Evolutionary conservation across 2,797 vertebrate genomes (phyloP), one percentile per base, ranked within the genome.

Genomic region (Manis pentadactyla): DNA sequence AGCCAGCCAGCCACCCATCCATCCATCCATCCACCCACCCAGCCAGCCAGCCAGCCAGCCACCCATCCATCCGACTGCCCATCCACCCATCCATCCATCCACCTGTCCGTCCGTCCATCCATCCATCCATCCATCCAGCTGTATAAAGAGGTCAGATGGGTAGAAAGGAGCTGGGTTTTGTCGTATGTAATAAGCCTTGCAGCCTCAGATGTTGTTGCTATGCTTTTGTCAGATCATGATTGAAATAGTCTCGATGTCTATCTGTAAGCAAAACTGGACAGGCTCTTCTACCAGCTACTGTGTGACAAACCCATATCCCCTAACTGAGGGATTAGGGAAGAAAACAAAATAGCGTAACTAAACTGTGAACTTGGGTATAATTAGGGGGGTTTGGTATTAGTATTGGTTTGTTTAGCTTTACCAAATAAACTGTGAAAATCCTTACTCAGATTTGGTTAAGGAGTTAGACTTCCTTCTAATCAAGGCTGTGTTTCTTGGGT

Each of bases 361-460:
- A 51, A 57, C 15, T 37, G 5, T 71, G 55, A 89, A 71, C 66
- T 66, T 87, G 49, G 13, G n/a, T 94, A 53, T 85, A 7, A 15
- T 74, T 29, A n/a, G 27, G 18, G 19, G 8, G 14, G 1, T 39
- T 37, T 9, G 10, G 61, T 75, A 73, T 68, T 86, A 63, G 66
- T 55, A 42, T 39, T 68, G 27, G 37, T 69, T 87, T 66, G 31
- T 49, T 96, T 82, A 63, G 25, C 19, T 14, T 96, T 3, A 69
- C 37, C 57, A 83, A 93, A 74, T 39, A 49, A 59, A 57, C 31
- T 78, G 1, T 31, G 55, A 83, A 88, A 84, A 53, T 18, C 25
- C n/a, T 95, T 46, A 64, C 29, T n/a, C 49, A 77, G 37, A 14
- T 90, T 95, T 82, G 46, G n/a, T 71, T 82, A 90, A 64, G 46